A percentile compares a stretch with the other conserved stretches of the same genome.
Conservation (phyloP, 2,888 invertebrate species). For the Nephrotoma flavescens region DNA sequence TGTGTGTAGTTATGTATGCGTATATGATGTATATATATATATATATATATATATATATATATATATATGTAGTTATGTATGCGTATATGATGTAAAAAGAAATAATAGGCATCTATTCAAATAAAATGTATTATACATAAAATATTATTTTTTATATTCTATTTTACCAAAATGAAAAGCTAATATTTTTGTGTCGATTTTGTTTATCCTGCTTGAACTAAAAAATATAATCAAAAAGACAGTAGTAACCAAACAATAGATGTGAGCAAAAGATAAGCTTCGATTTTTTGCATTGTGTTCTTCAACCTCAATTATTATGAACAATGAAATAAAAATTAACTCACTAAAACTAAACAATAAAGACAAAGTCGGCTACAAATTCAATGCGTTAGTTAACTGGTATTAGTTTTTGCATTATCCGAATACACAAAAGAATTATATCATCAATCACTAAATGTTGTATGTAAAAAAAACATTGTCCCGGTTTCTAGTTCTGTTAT, state of each 20-base stretch:
- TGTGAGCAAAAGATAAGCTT: not conserved
- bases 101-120: not conserved
- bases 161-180: not conserved
- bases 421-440: not conserved
- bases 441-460: not conserved
- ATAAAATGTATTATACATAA: not conserved
- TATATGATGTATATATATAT: too few species aligned
- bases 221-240: not conserved
- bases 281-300: not conserved
- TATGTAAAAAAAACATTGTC: not conserved
- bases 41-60: too few species aligned
- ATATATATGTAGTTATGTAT: too few species aligned
- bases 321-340: not conserved
- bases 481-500: too few species aligned
- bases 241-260: not conserved
- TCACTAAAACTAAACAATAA: not conserved
- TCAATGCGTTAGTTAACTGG: not conserved
- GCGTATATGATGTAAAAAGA: not conserved
- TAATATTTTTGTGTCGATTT: not conserved
- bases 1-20: too few species aligned
- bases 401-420: not conserved
- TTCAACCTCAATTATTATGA: not conserved
- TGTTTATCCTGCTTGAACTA: not conserved
- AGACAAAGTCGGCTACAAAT: not conserved
- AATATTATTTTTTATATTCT: not conserved